phyloP scores from a whole-genome alignment of 1,140 invertebrate genomes.

The Lepidurus couesii region DNA sequence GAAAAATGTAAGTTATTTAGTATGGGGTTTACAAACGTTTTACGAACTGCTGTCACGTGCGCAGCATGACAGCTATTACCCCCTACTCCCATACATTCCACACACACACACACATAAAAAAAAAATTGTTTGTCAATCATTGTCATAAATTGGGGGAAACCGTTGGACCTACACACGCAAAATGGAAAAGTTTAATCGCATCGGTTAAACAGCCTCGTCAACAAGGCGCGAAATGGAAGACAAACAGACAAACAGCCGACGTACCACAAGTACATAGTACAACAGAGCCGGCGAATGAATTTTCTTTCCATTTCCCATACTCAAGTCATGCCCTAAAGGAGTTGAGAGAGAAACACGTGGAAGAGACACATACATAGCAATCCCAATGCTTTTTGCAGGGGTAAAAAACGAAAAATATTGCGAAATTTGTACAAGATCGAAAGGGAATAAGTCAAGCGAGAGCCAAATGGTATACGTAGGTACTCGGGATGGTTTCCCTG shows the following conservation, averaged over 20 bases:
- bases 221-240: slow-evolving; percentile 14
- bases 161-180: neutral
- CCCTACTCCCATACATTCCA: neutral
- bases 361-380: no score
- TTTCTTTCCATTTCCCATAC: neutral
- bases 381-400: no score
- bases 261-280: neutral
- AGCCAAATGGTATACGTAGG: no score
- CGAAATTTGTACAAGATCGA: no score
- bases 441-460: no score
- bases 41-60: neutral
- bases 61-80: neutral
- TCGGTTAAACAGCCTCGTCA: neutral
- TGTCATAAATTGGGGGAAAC: neutral
- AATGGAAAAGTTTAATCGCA: neutral
- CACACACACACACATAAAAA: neutral
- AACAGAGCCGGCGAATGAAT: neutral
- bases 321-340: no score
- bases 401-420: no score
- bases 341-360: no score
- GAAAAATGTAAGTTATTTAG: neutral
- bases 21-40: neutral
- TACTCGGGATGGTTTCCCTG: no score
- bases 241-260: neutral
- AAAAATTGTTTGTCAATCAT: neutral